These are phyloP conservation scores for Chaetorhynchus papuensis DNA, from an alignment of 2,113 vertebrate genomes.

Conservation along the genomic window DNA sequence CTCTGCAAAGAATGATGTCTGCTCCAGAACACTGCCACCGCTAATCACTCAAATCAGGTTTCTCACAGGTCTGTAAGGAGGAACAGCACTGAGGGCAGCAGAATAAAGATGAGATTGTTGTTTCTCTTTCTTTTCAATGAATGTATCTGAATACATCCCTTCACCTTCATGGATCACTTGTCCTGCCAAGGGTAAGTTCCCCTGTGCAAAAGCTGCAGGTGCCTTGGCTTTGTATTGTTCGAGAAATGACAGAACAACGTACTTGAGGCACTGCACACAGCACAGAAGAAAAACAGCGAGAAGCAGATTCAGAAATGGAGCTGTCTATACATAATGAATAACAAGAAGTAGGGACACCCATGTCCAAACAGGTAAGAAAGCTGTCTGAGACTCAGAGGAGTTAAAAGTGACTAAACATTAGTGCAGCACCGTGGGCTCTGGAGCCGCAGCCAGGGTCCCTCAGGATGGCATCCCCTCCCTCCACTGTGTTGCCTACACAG, in stretches of 20 bases:
- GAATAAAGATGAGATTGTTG: background rate
- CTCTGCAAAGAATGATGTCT: slow-evolving; percentile 3
- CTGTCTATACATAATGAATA: background rate
- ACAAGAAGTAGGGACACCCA: background rate
- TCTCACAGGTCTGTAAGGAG: background rate
- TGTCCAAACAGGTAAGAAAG: background rate
- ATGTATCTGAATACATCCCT: background rate
- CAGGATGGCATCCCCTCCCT: background rate
- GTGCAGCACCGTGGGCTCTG: background rate
- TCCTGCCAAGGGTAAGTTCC: background rate
- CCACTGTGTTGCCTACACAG: rapidly evolving
- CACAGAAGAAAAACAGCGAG: background rate
- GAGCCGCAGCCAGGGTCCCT: background rate
- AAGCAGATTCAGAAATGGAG: background rate
- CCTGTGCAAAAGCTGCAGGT: background rate
- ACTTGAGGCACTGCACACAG: background rate
- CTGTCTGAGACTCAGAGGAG: background rate
- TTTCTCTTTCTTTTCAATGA: background rate
- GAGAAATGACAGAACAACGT: rapidly evolving
- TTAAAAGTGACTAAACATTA: background rate
- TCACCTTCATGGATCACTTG: background rate
- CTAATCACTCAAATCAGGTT: slow-evolving; percentile 25
- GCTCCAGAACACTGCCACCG: background rate
- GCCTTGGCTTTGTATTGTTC: background rate
- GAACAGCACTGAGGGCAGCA: background rate